Evolutionary conservation across 2,888 invertebrate genomes (phyloP), one percentile per base, ranked within the genome.

Genomic region (Acanthosoma haemorrhoidale): DNA sequence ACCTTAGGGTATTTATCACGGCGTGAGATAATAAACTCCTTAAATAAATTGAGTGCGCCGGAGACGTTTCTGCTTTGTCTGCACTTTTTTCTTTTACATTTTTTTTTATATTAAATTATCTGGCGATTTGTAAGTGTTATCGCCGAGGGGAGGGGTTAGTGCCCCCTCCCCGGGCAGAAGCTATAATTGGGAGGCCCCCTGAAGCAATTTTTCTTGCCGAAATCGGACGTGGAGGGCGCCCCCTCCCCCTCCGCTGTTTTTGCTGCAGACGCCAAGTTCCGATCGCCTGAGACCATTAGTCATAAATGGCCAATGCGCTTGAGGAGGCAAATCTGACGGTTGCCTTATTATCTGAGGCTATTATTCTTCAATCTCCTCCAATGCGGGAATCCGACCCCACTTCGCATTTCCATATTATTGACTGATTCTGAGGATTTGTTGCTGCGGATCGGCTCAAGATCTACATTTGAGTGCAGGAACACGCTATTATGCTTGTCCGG

Each of bases 71-170:
- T 51, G 51, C 51, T 16, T 51, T 51, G 51, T 51, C 51, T 51
- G 51, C 51, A n/a, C n/a, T n/a, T n/a, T n/a, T n/a, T n/a, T n/a
- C n/a, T 51, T 29, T 51, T 51, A 25, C 21, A 8, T 21, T 43
- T 43, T 51, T 51, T 51, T 51, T 25, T 25, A 51, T 25, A 51
- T 51, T 51, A 51, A 51, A 51, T 51, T 51, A 51, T 51, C 51
- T 25, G 29, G 25, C 51, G 51, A 51, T 51, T 51, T 51, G 51
- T 29, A n/a, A 51, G 51, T 25, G 51, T 51, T 51, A 51, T 51
- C n/a, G 51, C n/a, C 29, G 51, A 51, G 29, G 51, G 29, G 29
- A 51, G 51, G 25, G 51, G 25, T 25, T 6, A n/a, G n/a, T n/a
- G n/a, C n/a, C n/a, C n/a, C n/a, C n/a, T n/a, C n/a, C n/a, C n/a